These are phyloP conservation scores for Pycnonotus jocosus DNA, from an alignment of 2,113 vertebrate genomes.

Conservation along the genomic window DNA sequence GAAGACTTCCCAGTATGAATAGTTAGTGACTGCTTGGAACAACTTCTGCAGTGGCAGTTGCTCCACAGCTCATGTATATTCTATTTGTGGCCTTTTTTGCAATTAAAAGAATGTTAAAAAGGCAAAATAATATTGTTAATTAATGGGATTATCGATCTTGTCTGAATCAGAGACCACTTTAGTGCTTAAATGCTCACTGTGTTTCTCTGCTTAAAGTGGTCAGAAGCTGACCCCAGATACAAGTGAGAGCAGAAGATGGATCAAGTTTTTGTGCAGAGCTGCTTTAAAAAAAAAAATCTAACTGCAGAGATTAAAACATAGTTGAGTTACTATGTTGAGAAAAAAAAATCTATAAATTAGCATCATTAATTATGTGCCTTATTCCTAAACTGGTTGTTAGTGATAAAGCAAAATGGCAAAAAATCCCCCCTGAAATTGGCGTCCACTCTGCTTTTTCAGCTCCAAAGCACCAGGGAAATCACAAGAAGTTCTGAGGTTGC, in stretches of 20 bases:
- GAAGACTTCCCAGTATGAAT: neutral
- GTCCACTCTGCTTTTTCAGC: neutral
- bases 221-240: neutral
- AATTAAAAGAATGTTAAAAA: neutral
- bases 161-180: neutral
- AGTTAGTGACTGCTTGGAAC: neutral
- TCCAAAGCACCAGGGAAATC: neutral
- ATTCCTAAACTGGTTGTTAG: neutral
- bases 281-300: neutral
- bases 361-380: neutral
- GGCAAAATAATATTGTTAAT: neutral
- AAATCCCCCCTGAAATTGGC: neutral
- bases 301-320: neutral
- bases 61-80: neutral
- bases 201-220: neutral
- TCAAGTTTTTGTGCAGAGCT: neutral
- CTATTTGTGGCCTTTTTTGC: neutral
- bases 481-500: neutral
- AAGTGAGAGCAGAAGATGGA: neutral
- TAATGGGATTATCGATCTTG: neutral
- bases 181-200: neutral
- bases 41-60: neutral
- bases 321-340: neutral
- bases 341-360: neutral
- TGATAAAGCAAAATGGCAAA: neutral